phyloP scores from a whole-genome alignment of 1,140 invertebrate genomes.

The Idris sp. region DNA sequence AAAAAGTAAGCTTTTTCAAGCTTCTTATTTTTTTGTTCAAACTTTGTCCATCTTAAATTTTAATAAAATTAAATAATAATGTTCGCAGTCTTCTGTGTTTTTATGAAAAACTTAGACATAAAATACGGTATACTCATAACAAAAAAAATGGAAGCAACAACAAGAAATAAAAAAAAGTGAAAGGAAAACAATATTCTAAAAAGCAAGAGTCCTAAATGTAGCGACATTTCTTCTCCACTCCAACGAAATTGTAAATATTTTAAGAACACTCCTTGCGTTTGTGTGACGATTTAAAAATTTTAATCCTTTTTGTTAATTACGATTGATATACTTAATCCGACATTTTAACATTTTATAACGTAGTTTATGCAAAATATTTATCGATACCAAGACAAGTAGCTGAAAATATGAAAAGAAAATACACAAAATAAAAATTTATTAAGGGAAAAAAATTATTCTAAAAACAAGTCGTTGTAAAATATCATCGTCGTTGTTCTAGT shows the following conservation, averaged over 20 bases:
- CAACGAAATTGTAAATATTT: constrained; percentile 45
- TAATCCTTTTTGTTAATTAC: constrained; percentile 47
- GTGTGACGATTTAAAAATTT: too few relatives aligned
- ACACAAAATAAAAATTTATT: too few relatives aligned
- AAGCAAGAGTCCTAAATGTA: constrained; percentile 45
- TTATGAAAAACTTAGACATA: too few relatives aligned
- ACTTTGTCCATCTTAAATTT: too few relatives aligned
- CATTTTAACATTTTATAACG: constrained; percentile 51
- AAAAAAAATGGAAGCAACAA: not conserved
- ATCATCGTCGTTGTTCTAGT: constrained; percentile 17
- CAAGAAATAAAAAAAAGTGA: constrained; percentile 14
- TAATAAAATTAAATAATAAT: too few relatives aligned
- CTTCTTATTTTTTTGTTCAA: too few relatives aligned
- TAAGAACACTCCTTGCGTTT: constrained; percentile 20
- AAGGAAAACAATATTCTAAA: constrained; percentile 48
- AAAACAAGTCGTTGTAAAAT: constrained; percentile 37
- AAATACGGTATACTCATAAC: not conserved
- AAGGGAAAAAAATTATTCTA: constrained; percentile 39
- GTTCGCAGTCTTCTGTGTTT: too few relatives aligned
- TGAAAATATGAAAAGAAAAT: constrained; percentile 1
- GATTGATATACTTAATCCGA: constrained; percentile 46
- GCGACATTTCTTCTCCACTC: constrained; percentile 19
- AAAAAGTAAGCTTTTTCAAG: constrained; percentile 26
- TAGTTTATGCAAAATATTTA: constrained; percentile 43
- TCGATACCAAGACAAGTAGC: constrained; percentile 25